Percentiles rank a stretch among this genome's conserved stretches.
Evolutionary conservation across 2,888 invertebrate species (phyloP).

Genomic region (Drosophila pseudotalamancana): DNA sequence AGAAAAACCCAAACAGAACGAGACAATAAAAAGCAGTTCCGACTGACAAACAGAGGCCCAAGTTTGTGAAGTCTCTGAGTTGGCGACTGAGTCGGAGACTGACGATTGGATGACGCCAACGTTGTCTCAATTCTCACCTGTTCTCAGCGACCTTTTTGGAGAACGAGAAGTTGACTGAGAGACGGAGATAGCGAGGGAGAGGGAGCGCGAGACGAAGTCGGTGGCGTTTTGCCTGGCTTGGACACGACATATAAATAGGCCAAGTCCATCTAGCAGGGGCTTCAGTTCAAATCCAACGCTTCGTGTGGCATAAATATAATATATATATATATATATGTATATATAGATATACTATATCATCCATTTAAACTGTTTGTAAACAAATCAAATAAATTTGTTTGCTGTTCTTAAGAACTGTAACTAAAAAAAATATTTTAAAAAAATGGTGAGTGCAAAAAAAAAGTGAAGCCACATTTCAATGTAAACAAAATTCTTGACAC

Average conservation of each 20-base stretch:
- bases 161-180: constrained; percentile 1
- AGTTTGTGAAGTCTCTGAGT: constrained; percentile 68
- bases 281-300: constrained; percentile 69
- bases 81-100: constrained; percentile 22
- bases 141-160: constrained; percentile 57
- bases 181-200: constrained; percentile 4
- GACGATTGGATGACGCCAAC: constrained; percentile 68
- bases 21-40: constrained; percentile 62
- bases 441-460: constrained; percentile 50
- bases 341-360: too few relatives aligned
- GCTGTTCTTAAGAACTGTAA: constrained; percentile 15
- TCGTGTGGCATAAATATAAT: constrained; percentile 39
- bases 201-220: neutral
- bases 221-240: constrained; percentile 12
- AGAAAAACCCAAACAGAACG: constrained; percentile 40
- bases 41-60: constrained; percentile 66
- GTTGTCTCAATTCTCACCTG: constrained; percentile 65
- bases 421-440: too few relatives aligned
- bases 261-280: constrained; percentile 59
- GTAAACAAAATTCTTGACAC: constrained; percentile 39
- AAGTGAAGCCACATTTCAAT: constrained; percentile 29
- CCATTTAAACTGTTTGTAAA: constrained; percentile 6
- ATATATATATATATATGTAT: neutral
- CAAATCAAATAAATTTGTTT: constrained; percentile 15
- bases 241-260: constrained; percentile 69